Conservation (phyloP, 2,113 vertebrate species). For the Colaptes auratus region DNA sequence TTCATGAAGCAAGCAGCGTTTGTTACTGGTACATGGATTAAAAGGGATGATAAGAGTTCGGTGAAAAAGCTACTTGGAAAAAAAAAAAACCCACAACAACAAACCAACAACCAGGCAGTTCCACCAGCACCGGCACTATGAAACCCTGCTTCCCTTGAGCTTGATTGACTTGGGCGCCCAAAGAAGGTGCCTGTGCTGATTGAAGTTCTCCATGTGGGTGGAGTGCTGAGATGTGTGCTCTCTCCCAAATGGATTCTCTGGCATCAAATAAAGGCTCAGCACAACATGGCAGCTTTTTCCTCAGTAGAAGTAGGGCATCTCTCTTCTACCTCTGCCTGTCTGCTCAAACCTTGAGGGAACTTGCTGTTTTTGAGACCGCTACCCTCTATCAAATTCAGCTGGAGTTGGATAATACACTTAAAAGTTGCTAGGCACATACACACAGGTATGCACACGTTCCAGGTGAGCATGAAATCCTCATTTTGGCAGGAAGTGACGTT, state of each 20-base stretch:
- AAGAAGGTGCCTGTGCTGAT: not conserved
- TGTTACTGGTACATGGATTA: constrained; percentile 46
- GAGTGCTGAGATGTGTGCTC: not conserved
- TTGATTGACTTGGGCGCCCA: not conserved
- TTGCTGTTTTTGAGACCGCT: constrained; percentile 60
- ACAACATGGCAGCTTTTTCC: constrained; percentile 50
- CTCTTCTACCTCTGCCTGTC: constrained; percentile 43
- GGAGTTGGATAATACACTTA: constrained; percentile 43
- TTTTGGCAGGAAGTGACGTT: not conserved
- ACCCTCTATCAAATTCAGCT: constrained; percentile 13
- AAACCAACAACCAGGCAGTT: not conserved
- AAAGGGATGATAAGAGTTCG: constrained; percentile 31
- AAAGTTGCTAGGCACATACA: not conserved
- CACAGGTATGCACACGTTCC: not conserved
- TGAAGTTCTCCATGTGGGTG: constrained; percentile 26
- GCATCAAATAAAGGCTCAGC: constrained; percentile 38
- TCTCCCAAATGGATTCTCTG: not conserved
- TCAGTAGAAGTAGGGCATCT: constrained; percentile 61
- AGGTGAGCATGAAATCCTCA: constrained; percentile 5
- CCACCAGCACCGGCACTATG: not conserved
- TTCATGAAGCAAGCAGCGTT: constrained; percentile 38
- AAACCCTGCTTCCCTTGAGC: not conserved
- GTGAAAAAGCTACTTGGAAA: not conserved
- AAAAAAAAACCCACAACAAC: not conserved
- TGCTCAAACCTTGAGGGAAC: constrained; percentile 67